phyloP scores from a whole-genome alignment of 1,140 invertebrate genomes.

The Paraescarpia echinospica region DNA sequence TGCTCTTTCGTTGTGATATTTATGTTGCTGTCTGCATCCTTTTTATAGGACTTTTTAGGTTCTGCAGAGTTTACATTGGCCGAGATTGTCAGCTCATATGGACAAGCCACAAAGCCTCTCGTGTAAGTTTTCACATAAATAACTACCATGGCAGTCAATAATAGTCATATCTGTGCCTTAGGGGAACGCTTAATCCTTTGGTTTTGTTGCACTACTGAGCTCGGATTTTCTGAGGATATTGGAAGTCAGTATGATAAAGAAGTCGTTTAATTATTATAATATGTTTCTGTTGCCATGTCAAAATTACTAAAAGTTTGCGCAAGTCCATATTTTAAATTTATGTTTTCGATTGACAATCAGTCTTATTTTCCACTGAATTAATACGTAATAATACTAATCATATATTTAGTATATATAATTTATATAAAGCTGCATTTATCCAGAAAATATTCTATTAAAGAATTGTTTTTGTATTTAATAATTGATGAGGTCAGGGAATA shows the following conservation, averaged over 20 bases:
- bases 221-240: too few species aligned
- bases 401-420: neutral
- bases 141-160: too few species aligned
- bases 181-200: too few species aligned
- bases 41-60: constrained; percentile 61
- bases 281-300: neutral
- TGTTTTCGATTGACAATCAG: neutral
- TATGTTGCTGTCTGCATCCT: constrained; percentile 18
- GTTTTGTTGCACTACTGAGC: too few species aligned
- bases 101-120: constrained; percentile 38
- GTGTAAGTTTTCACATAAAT: constrained; percentile 37
- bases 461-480: neutral
- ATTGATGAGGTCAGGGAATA: neutral
- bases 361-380: neutral
- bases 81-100: neutral
- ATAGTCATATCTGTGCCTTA: neutral
- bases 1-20: neutral
- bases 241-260: neutral
- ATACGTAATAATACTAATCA: too few species aligned
- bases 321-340: neutral
- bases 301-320: neutral
- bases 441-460: neutral
- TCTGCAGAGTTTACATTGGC: neutral
- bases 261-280: neutral
- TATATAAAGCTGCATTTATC: neutral